Conservation (phyloP, 1,140 invertebrate species). For the Chelonus insularis region DNA sequence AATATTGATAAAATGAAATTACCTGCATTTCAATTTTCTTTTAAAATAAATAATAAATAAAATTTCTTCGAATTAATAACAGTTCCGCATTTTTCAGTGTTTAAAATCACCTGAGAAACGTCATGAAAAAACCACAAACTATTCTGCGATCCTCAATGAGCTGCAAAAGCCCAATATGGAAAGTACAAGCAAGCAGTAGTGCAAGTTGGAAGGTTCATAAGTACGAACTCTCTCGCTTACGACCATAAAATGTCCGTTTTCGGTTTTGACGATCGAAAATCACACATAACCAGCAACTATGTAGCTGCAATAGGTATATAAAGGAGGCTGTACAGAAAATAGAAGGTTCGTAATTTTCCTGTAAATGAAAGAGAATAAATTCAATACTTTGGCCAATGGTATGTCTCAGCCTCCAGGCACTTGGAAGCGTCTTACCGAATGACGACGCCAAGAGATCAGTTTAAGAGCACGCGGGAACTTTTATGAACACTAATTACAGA, state of each 20-base stretch:
- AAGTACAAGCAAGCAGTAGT: slow-evolving; percentile 15
- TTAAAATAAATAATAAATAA: too few species aligned
- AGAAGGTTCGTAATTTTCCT: slow-evolving; percentile 49
- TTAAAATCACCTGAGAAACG: too few species aligned
- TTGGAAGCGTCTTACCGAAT: background rate
- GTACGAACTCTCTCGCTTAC: slow-evolving; percentile 4
- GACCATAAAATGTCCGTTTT: slow-evolving; percentile 27
- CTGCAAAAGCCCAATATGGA: slow-evolving; percentile 36
- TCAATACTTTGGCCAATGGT: slow-evolving; percentile 42
- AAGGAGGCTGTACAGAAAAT: slow-evolving; percentile 16
- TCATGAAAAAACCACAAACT: too few species aligned
- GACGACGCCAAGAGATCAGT: slow-evolving; percentile 15
- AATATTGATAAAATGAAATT: too few species aligned
- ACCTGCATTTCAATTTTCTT: too few species aligned
- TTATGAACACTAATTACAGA: slow-evolving; percentile 61
- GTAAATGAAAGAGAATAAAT: slow-evolving; percentile 60
- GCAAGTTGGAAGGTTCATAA: slow-evolving; percentile 27
- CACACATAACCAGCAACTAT: slow-evolving; percentile 27
- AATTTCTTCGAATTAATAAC: too few species aligned
- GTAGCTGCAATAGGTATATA: slow-evolving; percentile 25
- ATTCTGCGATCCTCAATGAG: too few species aligned
- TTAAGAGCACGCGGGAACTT: slow-evolving; percentile 35
- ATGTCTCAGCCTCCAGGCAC: slow-evolving; percentile 23
- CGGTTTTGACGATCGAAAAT: slow-evolving; percentile 43
- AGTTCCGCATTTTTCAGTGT: too few species aligned